Evolutionary conservation across 2,113 vertebrate genomes (phyloP).

Genomic region (Poecilia latipinna): DNA sequence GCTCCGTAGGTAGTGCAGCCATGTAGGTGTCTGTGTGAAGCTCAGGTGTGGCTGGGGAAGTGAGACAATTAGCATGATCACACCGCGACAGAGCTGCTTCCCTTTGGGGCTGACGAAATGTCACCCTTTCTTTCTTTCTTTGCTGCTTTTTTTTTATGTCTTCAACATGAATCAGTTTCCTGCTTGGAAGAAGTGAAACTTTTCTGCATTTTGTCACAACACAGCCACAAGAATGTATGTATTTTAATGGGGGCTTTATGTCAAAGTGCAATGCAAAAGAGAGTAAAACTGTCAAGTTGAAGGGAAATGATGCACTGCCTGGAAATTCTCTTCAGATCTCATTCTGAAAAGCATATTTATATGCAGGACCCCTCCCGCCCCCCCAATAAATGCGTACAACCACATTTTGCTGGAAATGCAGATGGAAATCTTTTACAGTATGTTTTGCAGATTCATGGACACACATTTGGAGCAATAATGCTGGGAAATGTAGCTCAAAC

Average conservation of each 20-base stretch:
- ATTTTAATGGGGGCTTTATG: not conserved
- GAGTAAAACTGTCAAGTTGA: not conserved
- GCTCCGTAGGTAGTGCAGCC: not conserved
- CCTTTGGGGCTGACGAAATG: conserved; percentile 20
- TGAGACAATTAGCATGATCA: conserved; percentile 72
- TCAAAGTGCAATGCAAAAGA: not conserved
- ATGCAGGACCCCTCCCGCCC: too few species aligned
- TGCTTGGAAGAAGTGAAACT: not conserved
- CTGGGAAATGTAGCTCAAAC: not conserved
- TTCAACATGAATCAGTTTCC: not conserved
- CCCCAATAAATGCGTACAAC: not conserved
- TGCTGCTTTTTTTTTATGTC: not conserved
- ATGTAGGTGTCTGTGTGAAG: conserved; percentile 33
- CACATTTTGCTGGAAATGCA: not conserved
- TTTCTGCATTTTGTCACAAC: not conserved
- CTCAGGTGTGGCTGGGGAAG: conserved; percentile 58
- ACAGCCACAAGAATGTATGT: not conserved
- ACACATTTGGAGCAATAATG: not conserved
- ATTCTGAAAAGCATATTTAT: too few species aligned
- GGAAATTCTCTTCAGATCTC: too few species aligned
- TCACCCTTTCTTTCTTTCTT: not conserved
- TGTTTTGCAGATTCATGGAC: not conserved
- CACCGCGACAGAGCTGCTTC: conserved; percentile 43
- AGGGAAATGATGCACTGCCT: not conserved
- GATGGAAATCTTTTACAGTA: not conserved